A percentile compares a stretch with the other conserved stretches of the same genome.
Evolutionary conservation across 2,113 vertebrate genomes (phyloP).

Genomic region (Scolopax mira): DNA sequence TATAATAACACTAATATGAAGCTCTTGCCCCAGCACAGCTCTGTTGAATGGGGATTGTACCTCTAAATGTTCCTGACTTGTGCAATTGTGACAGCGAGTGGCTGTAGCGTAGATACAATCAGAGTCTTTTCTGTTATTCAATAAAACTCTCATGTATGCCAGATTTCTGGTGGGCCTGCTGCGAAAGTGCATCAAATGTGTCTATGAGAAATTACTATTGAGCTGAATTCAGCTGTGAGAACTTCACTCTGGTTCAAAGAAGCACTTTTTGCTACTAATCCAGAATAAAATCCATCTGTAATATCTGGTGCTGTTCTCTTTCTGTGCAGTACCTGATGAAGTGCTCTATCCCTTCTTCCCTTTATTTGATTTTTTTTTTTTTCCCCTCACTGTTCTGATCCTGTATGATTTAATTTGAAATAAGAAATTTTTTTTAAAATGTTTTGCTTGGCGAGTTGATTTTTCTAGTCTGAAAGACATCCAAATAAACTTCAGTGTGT

Average conservation of each 20-base stretch:
- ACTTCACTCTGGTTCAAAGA: background rate
- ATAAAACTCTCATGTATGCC: background rate
- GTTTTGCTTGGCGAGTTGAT: background rate
- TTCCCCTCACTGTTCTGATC: background rate
- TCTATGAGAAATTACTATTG: background rate
- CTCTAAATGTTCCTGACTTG: fast-evolving
- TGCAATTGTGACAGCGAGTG: background rate
- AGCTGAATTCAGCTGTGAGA: background rate
- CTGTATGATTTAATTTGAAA: background rate
- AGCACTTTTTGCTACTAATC: background rate
- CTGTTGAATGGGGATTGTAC: background rate
- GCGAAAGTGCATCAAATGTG: background rate
- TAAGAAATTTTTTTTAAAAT: background rate
- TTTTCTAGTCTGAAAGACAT: background rate
- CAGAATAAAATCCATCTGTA: background rate
- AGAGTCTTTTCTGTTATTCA: background rate
- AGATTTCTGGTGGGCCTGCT: background rate
- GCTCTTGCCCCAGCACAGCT: background rate
- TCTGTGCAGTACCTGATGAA: background rate
- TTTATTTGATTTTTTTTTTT: background rate
- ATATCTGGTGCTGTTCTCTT: background rate
- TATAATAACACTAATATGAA: fast-evolving
- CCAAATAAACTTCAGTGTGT: background rate
- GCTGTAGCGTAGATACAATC: background rate
- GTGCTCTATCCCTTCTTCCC: background rate